phyloP scores from a whole-genome alignment of 2,888 invertebrate species.

The Standfussiana lucernea region DNA sequence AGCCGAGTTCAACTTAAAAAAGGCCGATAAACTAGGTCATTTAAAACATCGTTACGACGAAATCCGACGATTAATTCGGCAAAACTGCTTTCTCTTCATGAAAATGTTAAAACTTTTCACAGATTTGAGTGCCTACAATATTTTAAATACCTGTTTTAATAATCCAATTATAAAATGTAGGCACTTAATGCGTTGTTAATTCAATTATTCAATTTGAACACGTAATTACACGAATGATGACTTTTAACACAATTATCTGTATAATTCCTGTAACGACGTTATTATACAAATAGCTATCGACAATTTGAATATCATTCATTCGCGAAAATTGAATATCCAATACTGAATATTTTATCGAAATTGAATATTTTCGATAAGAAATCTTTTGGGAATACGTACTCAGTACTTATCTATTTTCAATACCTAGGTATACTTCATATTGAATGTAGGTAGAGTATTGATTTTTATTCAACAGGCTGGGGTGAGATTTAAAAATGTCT shows the following conservation, averaged over 20 bases:
- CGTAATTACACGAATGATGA: slow-evolving; percentile 45
- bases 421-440: slow-evolving; percentile 5
- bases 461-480: slow-evolving; percentile 17
- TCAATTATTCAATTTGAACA: slow-evolving; percentile 30
- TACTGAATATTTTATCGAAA: slow-evolving; percentile 59
- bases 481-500: slow-evolving; percentile 31
- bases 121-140: slow-evolving; percentile 16
- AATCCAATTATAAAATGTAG: slow-evolving; percentile 15
- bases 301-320: slow-evolving; percentile 61
- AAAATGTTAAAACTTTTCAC: slow-evolving; percentile 24
- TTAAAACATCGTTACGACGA: slow-evolving; percentile 1
- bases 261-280: slow-evolving; percentile 45
- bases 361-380: slow-evolving; percentile 59
- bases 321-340: slow-evolving; percentile 56
- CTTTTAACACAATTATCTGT: slow-evolving; percentile 41
- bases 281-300: slow-evolving; percentile 57
- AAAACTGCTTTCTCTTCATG: slow-evolving; percentile 1
- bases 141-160: slow-evolving; percentile 14
- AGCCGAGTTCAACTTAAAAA: background rate
- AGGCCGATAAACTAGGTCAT: background rate
- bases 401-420: slow-evolving; percentile 9
- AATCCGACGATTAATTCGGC: background rate
- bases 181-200: slow-evolving; percentile 25
- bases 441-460: slow-evolving; percentile 7
- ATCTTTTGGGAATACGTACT: slow-evolving; percentile 41